A percentile compares a stretch with the other conserved stretches of the same genome.
Conservation (phyloP, 2,888 invertebrate genomes). For the Philaethria dido region DNA sequence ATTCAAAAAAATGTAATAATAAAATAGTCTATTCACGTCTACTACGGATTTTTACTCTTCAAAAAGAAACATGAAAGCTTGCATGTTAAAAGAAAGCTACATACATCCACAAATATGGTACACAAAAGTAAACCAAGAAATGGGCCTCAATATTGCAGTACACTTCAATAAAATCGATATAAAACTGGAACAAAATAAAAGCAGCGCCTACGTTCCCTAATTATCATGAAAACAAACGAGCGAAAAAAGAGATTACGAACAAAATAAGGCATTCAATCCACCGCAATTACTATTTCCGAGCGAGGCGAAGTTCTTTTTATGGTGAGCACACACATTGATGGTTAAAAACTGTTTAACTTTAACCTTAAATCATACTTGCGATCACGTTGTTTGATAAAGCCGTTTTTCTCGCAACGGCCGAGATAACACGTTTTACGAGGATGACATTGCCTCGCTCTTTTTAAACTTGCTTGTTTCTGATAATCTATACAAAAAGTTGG, state of each 20-base stretch:
- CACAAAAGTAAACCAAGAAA: not conserved
- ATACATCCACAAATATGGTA: not conserved
- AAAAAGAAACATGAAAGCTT: not conserved
- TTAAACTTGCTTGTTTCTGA: conserved; percentile 11
- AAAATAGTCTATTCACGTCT: too few relatives aligned
- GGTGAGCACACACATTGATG: conserved; percentile 14
- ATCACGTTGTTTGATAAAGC: conserved; percentile 31
- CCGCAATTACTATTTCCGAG: conserved; percentile 17
- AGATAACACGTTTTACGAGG: conserved; percentile 35
- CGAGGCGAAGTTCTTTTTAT: conserved; percentile 17
- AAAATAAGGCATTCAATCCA: conserved; percentile 12
- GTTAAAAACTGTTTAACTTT: conserved; percentile 31
- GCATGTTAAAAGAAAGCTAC: not conserved
- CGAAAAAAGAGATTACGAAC: conserved; percentile 21
- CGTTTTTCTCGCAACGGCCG: conserved; percentile 31
- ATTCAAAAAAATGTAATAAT: too few relatives aligned
- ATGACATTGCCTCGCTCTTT: conserved; percentile 25
- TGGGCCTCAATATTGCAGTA: not conserved
- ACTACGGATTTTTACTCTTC: too few relatives aligned
- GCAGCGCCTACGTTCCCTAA: conserved; percentile 10
- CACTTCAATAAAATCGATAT: conserved; percentile 10
- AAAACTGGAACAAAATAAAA: conserved; percentile 12
- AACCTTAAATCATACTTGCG: conserved; percentile 31
- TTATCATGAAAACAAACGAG: conserved; percentile 23
- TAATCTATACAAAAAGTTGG: conserved; percentile 11